These are phyloP conservation scores for Acestrorhynchus altus DNA, from an alignment of 2,797 vertebrate species.

Conservation along the genomic window DNA sequence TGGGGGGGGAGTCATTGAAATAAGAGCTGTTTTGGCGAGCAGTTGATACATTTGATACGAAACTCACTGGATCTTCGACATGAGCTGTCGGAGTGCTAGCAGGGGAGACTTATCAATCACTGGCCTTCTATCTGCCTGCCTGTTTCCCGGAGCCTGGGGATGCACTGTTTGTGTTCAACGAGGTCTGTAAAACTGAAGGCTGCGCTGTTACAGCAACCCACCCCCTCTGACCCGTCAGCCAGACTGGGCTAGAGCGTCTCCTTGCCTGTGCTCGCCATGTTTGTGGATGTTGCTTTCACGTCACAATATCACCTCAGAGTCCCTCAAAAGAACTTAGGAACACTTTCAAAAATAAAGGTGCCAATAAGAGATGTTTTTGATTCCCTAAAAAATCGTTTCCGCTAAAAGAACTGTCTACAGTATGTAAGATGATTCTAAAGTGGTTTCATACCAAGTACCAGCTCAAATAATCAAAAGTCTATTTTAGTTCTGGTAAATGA, in stretches of 20 bases:
- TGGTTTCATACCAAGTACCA: background rate
- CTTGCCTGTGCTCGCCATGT: constrained; percentile 42
- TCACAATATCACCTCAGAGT: constrained; percentile 26
- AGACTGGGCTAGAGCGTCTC: constrained; percentile 33
- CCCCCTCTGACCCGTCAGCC: constrained; percentile 28
- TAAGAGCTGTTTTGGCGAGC: constrained; percentile 64
- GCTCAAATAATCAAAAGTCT: background rate
- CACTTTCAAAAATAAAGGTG: background rate
- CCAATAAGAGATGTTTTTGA: background rate
- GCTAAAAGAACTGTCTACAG: background rate
- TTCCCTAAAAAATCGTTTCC: background rate
- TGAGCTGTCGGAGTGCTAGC: constrained; percentile 81
- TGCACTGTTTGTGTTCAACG: constrained; percentile 67
- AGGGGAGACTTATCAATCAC: constrained; percentile 83
- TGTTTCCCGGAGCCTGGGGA: constrained; percentile 68
- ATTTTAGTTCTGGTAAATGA: background rate
- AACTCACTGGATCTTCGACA: constrained; percentile 77
- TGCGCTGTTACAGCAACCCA: constrained; percentile 52
- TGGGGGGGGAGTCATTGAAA: constrained; percentile 62
- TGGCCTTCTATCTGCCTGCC: constrained; percentile 73
- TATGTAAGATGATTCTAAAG: no score
- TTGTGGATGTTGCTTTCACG: constrained; percentile 55
- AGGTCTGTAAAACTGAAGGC: constrained; percentile 56
- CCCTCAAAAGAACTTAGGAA: constrained; percentile 11
- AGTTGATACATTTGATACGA: constrained; percentile 80